These are phyloP conservation scores for Galemys pyrenaicus DNA, from an alignment of 2,113 vertebrate genomes.

Conservation along the genomic window DNA sequence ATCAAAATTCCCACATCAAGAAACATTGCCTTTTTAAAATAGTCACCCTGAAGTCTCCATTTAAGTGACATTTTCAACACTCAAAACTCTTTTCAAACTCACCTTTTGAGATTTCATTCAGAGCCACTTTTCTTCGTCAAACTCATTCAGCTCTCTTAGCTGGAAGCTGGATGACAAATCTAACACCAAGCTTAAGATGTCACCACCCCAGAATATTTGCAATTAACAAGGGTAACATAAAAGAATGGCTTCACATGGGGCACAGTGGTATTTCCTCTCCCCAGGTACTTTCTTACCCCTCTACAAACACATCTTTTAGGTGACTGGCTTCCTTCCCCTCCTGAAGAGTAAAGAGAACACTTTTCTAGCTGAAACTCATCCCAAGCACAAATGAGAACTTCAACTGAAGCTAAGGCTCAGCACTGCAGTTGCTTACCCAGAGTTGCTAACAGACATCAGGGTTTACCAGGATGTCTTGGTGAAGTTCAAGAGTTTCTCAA, in stretches of 20 bases:
- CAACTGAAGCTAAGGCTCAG: background rate
- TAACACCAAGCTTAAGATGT: background rate
- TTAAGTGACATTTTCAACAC: background rate
- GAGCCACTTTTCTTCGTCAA: background rate
- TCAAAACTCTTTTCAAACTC: conserved; percentile 22
- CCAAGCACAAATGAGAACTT: background rate
- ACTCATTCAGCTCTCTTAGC: background rate
- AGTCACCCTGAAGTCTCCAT: background rate
- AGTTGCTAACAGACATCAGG: background rate
- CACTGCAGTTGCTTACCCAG: background rate
- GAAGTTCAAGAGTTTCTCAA: background rate
- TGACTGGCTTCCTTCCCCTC: background rate
- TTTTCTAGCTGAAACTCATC: background rate
- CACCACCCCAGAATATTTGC: background rate
- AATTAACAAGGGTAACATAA: background rate
- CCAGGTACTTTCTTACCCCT: background rate
- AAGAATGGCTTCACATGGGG: background rate
- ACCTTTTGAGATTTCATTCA: conserved; percentile 29
- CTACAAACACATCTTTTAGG: background rate
- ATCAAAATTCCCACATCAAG: background rate
- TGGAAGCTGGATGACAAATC: conserved; percentile 21
- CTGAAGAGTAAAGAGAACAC: background rate
- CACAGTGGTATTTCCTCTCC: background rate
- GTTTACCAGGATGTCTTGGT: background rate
- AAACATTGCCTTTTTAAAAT: conserved; percentile 12